Conservation (phyloP, 2,113 vertebrate genomes). For the Mungos mungo region DNA sequence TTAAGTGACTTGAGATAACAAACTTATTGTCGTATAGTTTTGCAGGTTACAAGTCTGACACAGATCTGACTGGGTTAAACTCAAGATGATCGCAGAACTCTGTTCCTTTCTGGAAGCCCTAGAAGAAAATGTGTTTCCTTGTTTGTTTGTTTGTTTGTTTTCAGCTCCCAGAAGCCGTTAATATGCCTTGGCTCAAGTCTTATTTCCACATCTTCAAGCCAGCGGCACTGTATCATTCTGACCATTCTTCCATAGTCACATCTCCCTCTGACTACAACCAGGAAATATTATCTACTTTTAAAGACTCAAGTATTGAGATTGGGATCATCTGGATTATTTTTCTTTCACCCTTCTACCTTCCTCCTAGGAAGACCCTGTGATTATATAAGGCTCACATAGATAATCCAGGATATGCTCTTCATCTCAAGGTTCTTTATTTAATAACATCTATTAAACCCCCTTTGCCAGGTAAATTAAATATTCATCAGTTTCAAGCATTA, state of each 20-base stretch:
- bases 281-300: background rate
- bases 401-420: background rate
- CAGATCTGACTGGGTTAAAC: background rate
- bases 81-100: background rate
- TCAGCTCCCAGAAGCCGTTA: background rate
- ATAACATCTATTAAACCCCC: background rate
- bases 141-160: background rate
- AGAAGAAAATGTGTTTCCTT: background rate
- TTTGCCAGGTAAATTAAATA: background rate
- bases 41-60: background rate
- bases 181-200: background rate
- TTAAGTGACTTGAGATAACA: background rate
- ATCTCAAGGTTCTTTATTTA: background rate
- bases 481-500: background rate
- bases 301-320: background rate
- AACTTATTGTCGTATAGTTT: background rate
- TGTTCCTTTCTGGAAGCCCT: background rate
- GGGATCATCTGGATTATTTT: background rate
- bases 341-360: background rate
- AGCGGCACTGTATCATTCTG: background rate
- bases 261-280: background rate
- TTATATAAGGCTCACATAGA: too few relatives aligned
- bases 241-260: background rate
- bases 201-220: background rate
- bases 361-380: background rate